Evolutionary conservation across 2,797 vertebrate species (phyloP).

Genomic region (Furcifer pardalis): DNA sequence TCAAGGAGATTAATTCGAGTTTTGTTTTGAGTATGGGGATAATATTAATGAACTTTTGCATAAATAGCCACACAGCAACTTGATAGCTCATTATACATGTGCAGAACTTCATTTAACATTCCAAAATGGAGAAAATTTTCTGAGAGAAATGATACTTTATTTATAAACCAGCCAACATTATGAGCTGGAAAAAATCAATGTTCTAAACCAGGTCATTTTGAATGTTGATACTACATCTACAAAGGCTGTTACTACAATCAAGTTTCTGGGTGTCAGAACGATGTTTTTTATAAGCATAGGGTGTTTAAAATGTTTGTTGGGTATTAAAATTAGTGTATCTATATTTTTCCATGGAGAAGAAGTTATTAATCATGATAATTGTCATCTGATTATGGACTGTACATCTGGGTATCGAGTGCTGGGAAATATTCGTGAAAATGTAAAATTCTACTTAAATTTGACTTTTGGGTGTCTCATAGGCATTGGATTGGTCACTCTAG

Average conservation of each 20-base stretch:
- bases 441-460: not conserved
- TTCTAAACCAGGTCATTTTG: not conserved
- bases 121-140: not conserved
- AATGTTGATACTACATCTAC: not conserved
- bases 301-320: not conserved
- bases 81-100: not conserved
- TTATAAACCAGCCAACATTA: not conserved
- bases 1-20: not conserved
- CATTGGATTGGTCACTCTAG: not conserved
- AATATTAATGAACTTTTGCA: not conserved
- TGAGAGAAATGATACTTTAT: not conserved
- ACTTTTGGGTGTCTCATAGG: not conserved
- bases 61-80: not conserved
- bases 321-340: not conserved
- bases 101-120: not conserved
- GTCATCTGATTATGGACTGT: not conserved
- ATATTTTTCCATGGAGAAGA: not conserved
- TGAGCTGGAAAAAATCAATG: not conserved
- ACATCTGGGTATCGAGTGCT: not conserved
- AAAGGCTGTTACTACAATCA: too few relatives aligned
- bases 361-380: not conserved
- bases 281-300: not conserved
- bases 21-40: not conserved
- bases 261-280: not conserved
- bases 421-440: not conserved